Evolutionary conservation across 1,140 invertebrate species (phyloP), one percentile per base, ranked within the genome.

Genomic region (Trypoxylus dichotomus): DNA sequence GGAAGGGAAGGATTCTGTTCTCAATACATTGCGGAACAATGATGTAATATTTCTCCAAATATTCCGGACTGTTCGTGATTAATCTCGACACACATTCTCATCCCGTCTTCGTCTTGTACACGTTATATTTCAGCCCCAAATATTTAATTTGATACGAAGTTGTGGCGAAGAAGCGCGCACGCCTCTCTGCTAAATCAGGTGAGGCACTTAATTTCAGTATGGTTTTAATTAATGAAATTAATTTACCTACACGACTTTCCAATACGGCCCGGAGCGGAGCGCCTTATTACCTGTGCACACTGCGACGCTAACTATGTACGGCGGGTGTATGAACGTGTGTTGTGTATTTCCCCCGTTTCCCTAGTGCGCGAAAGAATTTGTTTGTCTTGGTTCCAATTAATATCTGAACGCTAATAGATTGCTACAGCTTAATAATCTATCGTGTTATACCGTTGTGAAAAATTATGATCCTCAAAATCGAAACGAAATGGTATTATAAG

Each of bases 211-310:
- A 79, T 80, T 78, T 76, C 78, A 77, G 79, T 77, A 79, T 78
- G 75, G 79, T 78, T 80, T 82, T 82, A 82, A 82, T 82, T 82
- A 82, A 82, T 82, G 80, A 82, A 82, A 82, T 82, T 82, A 82
- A 82, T 82, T 82, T 82, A 79, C 60, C 60, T 63, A 19, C 81
- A 79, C 80, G 79, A 81, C 80, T 79, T 81, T 81, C 81, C 81
- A 78, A 82, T 82, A 82, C 81, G 77, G 77, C 78, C 79, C 21
- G 25, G 60, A 63, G 19, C 25, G n/a, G 21, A 24, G 1, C 60
- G 15, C 47, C 21, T 60, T 47, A 60, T 58, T 47, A 76, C 58
- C 43, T 24, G 47, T 76, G 24, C 32, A 76, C 75, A 60, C 58
- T 76, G 32, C 32, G 32, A 8, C 32, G 32, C 3, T 37, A 37